Conservation (phyloP, 2,797 vertebrate genomes). For the Sebastes miniatus region DNA sequence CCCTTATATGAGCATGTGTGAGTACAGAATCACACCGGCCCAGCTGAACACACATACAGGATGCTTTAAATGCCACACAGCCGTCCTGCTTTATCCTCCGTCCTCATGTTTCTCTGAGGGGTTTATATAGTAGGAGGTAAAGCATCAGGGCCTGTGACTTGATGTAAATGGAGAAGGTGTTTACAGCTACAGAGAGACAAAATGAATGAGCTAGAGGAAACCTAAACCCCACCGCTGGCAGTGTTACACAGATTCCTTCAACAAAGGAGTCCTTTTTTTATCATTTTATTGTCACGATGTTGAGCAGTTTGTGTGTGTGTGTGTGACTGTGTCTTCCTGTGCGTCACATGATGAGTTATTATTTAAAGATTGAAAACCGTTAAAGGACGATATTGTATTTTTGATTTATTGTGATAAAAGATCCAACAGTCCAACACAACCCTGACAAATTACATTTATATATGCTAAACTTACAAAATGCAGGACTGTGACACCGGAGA, state of each 20-base stretch:
- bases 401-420: not conserved
- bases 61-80: conserved; percentile 37
- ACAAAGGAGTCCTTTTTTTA: conserved; percentile 49
- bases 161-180: conserved; percentile 60
- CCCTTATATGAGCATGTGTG: not conserved
- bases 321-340: not conserved
- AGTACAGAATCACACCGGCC: not conserved
- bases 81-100: conserved; percentile 31
- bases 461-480: not conserved
- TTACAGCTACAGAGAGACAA: conserved; percentile 55
- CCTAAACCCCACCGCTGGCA: conserved; percentile 22
- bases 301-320: conserved; percentile 15
- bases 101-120: conserved; percentile 42
- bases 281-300: conserved; percentile 35
- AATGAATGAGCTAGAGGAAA: conserved; percentile 54
- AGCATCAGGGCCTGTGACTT: conserved; percentile 29
- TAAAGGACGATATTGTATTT: not conserved
- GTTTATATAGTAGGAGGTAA: conserved; percentile 34
- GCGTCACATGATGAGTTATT: not conserved
- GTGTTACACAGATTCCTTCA: conserved; percentile 16
- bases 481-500: not conserved
- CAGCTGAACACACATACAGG: conserved; percentile 32
- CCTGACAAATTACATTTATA: not conserved
- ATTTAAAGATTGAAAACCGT: not conserved
- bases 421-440: not conserved